Evolutionary conservation across 2,888 invertebrate genomes (phyloP).

Genomic region (Heliconius cydno): DNA sequence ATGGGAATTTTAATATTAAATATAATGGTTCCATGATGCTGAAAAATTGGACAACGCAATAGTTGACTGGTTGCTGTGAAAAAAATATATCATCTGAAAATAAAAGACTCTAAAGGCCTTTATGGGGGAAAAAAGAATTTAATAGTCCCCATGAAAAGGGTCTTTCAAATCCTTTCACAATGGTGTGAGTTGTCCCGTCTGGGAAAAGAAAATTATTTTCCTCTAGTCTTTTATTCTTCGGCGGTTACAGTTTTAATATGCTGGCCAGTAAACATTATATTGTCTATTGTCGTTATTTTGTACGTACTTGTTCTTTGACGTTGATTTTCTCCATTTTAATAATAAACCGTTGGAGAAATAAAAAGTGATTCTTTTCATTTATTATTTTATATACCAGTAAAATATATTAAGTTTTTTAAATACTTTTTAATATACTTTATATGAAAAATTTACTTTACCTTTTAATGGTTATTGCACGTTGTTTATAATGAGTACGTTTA

Average conservation of each 20-base stretch:
- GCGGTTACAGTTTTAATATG: conserved; percentile 59
- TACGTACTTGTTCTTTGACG: conserved; percentile 3
- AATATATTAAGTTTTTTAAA: background rate
- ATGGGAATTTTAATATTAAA: conserved; percentile 50
- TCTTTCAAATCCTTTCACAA: conserved; percentile 77
- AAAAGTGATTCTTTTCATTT: background rate
- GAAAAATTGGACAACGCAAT: conserved; percentile 13
- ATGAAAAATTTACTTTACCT: background rate
- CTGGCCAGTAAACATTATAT: conserved; percentile 49
- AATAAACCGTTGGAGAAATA: background rate
- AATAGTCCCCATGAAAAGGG: conserved; percentile 64
- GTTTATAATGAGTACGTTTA: background rate
- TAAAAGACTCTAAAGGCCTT: conserved; percentile 47
- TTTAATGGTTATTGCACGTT: background rate
- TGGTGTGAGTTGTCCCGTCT: conserved; percentile 70
- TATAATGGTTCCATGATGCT: background rate
- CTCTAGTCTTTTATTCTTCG: conserved; percentile 67
- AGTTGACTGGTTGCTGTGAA: conserved; percentile 34
- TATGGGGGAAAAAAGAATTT: conserved; percentile 52
- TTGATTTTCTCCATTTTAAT: background rate
- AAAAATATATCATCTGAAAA: conserved; percentile 50
- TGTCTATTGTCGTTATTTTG: conserved; percentile 30
- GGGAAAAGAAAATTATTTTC: conserved; percentile 75
- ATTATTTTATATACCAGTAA: background rate
- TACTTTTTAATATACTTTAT: background rate